Evolutionary conservation across 2,797 vertebrate genomes (phyloP), one percentile per base, ranked within the genome.

Genomic region (Rhinogobio ventralis): DNA sequence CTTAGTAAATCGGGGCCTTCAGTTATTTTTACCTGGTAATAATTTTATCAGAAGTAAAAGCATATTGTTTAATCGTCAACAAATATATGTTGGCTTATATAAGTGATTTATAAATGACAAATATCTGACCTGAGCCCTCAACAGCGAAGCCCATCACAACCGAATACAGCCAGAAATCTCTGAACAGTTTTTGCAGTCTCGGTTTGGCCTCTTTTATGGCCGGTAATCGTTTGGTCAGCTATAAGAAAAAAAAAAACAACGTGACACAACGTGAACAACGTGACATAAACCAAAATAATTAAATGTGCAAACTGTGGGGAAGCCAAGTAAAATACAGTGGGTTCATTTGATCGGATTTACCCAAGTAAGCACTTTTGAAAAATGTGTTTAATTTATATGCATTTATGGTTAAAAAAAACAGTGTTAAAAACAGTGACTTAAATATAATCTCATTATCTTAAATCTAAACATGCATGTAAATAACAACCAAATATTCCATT

Each of bases 131-230:
- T 95, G 98, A 99, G 46, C 97, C 98, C 87, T 99, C 97, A 87
- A 99, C 97, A 0, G 98, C 97, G 57, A 99, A 99, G 6, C 98
- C 98, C 98, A 99, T 99, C 83, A 99, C 96, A 4, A 99, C 97
- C 0, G 97, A 99, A 91, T 99, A 99, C 33, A 99, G 93, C 98
- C 98, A 99, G 91, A 99, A 99, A 90, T 99, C 98, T 2, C 98
- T 94, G 93, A 99, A 99, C 87, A 99, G 96, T 92, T 99, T 99
- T 90, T 99, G 98, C 81, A 99, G 89, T 79, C 98, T 94, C 0
- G 97, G 97, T 80, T 99, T 98, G 10, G 98, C 96, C 89, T 99
- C 97, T 86, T 98, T 99, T 90, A 99, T 99, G 9, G 97, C 96
- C 0, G 95, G 97, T 89, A 99, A 89, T 55, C 98, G 94, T 82